These are phyloP conservation scores for Gambusia holbrooki DNA, from an alignment of 2,113 vertebrate species.

Conservation along the genomic window DNA sequence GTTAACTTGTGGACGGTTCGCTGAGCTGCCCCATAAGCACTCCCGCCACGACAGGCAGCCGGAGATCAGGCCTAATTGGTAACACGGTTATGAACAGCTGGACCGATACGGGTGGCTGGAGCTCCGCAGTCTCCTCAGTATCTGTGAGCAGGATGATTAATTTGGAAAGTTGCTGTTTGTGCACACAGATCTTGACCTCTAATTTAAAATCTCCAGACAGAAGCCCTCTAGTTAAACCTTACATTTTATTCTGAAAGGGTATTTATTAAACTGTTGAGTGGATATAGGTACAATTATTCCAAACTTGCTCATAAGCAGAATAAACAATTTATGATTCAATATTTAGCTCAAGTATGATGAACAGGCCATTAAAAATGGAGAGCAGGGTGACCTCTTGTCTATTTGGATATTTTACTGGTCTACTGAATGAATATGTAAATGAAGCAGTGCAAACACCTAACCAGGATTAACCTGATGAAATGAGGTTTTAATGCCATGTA, in stretches of 20 bases:
- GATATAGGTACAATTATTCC: background rate
- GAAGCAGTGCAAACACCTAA: background rate
- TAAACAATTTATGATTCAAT: background rate
- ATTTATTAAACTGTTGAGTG: constrained; percentile 2
- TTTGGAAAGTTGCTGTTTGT: constrained; percentile 9
- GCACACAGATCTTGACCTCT: constrained; percentile 6
- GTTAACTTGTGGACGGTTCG: constrained; percentile 57
- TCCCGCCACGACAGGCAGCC: constrained; percentile 26
- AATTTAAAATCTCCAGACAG: background rate
- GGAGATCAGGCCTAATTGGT: constrained; percentile 57
- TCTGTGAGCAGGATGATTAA: constrained; percentile 22
- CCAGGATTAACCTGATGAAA: background rate
- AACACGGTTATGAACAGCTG: constrained; percentile 65
- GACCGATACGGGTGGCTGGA: constrained; percentile 50
- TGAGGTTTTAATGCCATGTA: background rate
- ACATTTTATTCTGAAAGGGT: background rate
- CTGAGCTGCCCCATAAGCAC: constrained; percentile 41
- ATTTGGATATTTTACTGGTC: background rate
- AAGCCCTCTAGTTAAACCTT: constrained; percentile 7
- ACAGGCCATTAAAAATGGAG: background rate
- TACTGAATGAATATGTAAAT: background rate
- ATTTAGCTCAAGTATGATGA: background rate
- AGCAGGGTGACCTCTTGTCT: background rate
- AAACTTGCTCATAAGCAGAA: background rate
- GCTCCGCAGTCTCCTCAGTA: constrained; percentile 27